These are phyloP conservation scores for Pholis gunnellus DNA, from an alignment of 2,113 vertebrate species.

Conservation along the genomic window DNA sequence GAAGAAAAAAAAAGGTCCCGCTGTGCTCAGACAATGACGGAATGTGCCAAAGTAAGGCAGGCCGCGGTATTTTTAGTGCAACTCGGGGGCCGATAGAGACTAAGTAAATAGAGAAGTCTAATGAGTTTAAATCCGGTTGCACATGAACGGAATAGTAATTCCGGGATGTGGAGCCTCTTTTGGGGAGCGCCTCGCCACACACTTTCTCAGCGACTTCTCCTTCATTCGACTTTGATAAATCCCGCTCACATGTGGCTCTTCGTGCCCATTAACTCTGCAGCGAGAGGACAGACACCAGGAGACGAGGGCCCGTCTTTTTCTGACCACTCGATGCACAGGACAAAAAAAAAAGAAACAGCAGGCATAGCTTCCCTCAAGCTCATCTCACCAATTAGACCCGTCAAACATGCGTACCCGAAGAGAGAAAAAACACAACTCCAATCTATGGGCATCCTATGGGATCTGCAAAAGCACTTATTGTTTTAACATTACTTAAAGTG, in stretches of 20 bases:
- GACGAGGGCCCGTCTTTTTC: slow-evolving; percentile 49
- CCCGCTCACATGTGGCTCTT: slow-evolving; percentile 78
- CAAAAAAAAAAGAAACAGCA: slow-evolving; percentile 23
- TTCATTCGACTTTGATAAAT: slow-evolving; percentile 86
- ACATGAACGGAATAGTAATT: slow-evolving; percentile 82
- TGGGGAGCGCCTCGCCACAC: slow-evolving; percentile 83
- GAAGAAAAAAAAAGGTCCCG: slow-evolving; percentile 46
- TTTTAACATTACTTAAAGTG: slow-evolving; percentile 82
- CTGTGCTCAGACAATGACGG: slow-evolving; percentile 79
- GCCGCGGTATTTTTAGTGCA: slow-evolving; percentile 85
- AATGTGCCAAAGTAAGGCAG: slow-evolving; percentile 84
- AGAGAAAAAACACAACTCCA: slow-evolving; percentile 66
- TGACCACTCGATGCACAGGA: slow-evolving; percentile 60
- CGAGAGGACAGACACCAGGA: slow-evolving; percentile 73
- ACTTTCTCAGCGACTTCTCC: slow-evolving; percentile 82
- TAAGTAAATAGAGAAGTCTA: slow-evolving; percentile 84
- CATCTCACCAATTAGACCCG: slow-evolving; percentile 80
- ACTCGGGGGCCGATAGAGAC: slow-evolving; percentile 79
- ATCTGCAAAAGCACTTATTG: slow-evolving; percentile 75
- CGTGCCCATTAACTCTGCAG: slow-evolving; percentile 83
- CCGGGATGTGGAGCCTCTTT: slow-evolving; percentile 82
- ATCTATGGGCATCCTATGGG: slow-evolving; percentile 72
- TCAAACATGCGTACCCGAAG: slow-evolving; percentile 53
- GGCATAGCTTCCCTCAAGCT: slow-evolving; percentile 66
- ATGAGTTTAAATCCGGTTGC: slow-evolving; percentile 81